These are phyloP conservation scores for Agrotis puta DNA, from an alignment of 2,888 invertebrate genomes.

Conservation along the genomic window DNA sequence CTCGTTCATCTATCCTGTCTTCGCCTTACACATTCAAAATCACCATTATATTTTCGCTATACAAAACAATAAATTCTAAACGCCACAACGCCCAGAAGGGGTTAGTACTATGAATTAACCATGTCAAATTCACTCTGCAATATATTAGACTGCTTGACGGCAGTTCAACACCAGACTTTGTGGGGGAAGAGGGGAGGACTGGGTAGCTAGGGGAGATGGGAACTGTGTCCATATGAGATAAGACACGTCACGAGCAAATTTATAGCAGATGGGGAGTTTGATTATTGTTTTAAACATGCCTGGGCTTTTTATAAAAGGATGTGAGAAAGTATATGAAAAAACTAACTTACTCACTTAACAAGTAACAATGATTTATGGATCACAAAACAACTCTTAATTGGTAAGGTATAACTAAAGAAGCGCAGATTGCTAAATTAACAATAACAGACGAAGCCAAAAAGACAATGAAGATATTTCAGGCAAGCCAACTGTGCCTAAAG, in stretches of 20 bases:
- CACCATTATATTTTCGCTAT: slow-evolving; percentile 18
- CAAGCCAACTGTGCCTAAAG: slow-evolving; percentile 42
- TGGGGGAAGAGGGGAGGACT: neutral
- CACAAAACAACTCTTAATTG: neutral
- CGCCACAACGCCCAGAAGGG: slow-evolving; percentile 29
- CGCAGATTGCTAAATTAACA: slow-evolving; percentile 8
- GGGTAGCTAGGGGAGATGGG: slow-evolving; percentile 9
- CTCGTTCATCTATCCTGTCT: neutral
- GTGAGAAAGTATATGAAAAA: neutral
- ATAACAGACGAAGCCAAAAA: slow-evolving; percentile 16
- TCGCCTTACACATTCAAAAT: slow-evolving; percentile 17
- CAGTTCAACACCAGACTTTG: slow-evolving; percentile 42
- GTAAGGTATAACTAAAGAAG: neutral
- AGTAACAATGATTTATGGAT: neutral
- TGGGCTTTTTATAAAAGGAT: neutral
- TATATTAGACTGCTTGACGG: slow-evolving; percentile 50
- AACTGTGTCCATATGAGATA: slow-evolving; percentile 53
- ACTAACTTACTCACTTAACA: neutral
- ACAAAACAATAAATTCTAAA: slow-evolving; percentile 32
- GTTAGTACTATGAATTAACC: slow-evolving; percentile 43
- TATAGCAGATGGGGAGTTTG: slow-evolving; percentile 14
- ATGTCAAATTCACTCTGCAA: slow-evolving; percentile 37
- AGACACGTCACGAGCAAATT: slow-evolving; percentile 48
- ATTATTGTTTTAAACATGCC: slow-evolving; percentile 10
- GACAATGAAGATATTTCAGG: slow-evolving; percentile 17